Evolutionary conservation across 23 tunicate genomes (phyloP).

Genomic region (Botrylloides violaceus): DNA sequence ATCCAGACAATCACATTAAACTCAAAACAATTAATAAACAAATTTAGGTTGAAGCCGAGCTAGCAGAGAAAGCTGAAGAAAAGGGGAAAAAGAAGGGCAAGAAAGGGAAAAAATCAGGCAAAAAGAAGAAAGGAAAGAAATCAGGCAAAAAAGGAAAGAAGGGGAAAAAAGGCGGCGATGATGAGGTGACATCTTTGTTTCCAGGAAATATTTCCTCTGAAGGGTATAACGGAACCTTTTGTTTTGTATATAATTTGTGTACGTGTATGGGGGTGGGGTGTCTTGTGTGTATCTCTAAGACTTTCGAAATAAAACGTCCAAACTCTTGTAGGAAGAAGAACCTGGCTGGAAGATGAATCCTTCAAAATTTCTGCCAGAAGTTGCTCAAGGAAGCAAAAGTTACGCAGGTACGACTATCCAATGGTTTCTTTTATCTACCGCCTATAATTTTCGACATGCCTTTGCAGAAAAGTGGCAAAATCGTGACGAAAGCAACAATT

Average conservation of each 20-base stretch:
- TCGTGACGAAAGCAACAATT: constrained; percentile 79
- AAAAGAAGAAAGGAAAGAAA: constrained; percentile 78
- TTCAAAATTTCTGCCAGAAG: constrained; percentile 67
- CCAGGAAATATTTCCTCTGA: too few species aligned
- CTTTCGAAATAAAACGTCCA: too few species aligned
- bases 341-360: constrained; percentile 98
- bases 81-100: constrained; percentile 77
- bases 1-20: too few species aligned
- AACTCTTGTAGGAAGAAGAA: constrained; percentile 66
- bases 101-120: constrained; percentile 72
- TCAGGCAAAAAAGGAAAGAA: constrained; percentile 92
- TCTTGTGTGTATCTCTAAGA: background rate
- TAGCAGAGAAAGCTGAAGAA: constrained; percentile 74
- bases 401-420: constrained; percentile 28
- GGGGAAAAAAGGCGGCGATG: constrained; percentile 81
- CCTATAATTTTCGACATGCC: too few species aligned
- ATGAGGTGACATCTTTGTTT: constrained; percentile 39
- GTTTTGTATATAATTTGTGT: background rate
- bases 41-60: constrained; percentile 83
- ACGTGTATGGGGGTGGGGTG: too few species aligned
- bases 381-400: constrained; percentile 38
- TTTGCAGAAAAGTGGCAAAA: constrained; percentile 59
- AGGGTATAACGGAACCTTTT: background rate
- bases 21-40: too few species aligned
- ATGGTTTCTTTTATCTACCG: too few species aligned